Base-by-base conservation (phyloP, 2,797 vertebrate species). In the Bryconaethiops microstoma region DNA sequence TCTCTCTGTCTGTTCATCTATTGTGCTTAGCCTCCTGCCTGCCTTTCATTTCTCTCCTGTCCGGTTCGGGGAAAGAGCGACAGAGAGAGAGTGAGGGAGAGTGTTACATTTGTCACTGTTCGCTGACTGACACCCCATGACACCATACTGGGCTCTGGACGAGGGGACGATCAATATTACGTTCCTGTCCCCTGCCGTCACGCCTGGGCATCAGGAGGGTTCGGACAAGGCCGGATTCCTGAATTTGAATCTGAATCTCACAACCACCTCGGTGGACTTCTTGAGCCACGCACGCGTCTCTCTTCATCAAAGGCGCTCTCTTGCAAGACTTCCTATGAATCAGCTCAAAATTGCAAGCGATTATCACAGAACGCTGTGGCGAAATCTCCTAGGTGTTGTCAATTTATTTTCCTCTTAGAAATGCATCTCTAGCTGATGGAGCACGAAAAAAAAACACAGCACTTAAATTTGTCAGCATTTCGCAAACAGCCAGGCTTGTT, bases 281-380 rank as follows among this genome's bases (percentile, higher is more conserved):
- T 91, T 54, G 91, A 21, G 67, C 23, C 75, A 77, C 19, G 19
- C 60, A 17, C 9, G 17, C 23, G n/a, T 83, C 78, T 90, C 90
- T 92, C 89, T 91, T 89, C 62, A 91, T 91, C 80, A 86, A 62
- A 75, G 65, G 86, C 86, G 88, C 92, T 92, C 59, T 92, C 89
- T 92, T 89, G 86, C 89, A 86, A 87, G 90, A 90, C 85, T 92
- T 92, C 86, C 89, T 88, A 87, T 91, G 90, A 89, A 93, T 88
- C 86, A 83, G 91, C 92, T 90, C 87, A 91, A 82, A 91, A 92
- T 90, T 86, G 88, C 90, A 89, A 90, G 88, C 90, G 92, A 93
- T 93, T 92, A 92, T 93, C 89, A 88, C 88, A 90, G 89, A 90
- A 91, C 88, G 89, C 90, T 88, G 87, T 88, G 90, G 92, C 91